Percentiles rank a stretch among this genome's conserved stretches.
Evolutionary conservation across 2,888 invertebrate species (phyloP).

Genomic region (Ceraclea dissimilis): DNA sequence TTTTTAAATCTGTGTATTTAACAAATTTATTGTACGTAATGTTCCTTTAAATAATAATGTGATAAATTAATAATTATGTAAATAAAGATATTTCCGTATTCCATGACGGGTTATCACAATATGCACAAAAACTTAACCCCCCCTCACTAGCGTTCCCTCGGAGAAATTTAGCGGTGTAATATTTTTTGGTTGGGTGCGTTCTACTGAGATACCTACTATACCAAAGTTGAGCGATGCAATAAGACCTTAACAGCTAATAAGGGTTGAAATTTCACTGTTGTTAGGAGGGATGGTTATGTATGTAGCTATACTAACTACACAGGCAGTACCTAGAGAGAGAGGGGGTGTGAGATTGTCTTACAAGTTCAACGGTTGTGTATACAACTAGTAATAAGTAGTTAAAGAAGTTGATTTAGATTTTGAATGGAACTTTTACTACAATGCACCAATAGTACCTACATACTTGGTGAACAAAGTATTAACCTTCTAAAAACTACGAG

Average conservation of each 20-base stretch:
- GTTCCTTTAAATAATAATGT: no score
- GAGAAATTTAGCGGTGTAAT: conserved; percentile 18
- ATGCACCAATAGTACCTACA: no score
- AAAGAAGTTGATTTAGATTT: neutral
- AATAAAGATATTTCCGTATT: no score
- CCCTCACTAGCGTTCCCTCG: neutral
- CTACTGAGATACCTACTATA: no score
- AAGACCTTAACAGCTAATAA: conserved; percentile 23
- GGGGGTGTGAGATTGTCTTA: neutral
- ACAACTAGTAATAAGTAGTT: neutral
- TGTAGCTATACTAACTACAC: no score
- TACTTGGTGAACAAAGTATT: no score
- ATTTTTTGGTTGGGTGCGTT: conserved; percentile 24
- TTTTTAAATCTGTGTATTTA: no score
- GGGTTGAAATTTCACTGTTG: conserved; percentile 9
- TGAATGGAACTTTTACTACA: neutral
- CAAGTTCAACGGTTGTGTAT: neutral
- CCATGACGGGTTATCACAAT: no score
- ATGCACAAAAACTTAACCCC: neutral
- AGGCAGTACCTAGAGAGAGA: no score
- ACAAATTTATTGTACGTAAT: no score
- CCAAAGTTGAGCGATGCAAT: conserved; percentile 23
- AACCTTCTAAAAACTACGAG: no score
- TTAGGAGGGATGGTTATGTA: neutral
- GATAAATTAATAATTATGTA: no score